Conservation (phyloP, 2,888 invertebrate species). For the Fabriciana adippe region DNA sequence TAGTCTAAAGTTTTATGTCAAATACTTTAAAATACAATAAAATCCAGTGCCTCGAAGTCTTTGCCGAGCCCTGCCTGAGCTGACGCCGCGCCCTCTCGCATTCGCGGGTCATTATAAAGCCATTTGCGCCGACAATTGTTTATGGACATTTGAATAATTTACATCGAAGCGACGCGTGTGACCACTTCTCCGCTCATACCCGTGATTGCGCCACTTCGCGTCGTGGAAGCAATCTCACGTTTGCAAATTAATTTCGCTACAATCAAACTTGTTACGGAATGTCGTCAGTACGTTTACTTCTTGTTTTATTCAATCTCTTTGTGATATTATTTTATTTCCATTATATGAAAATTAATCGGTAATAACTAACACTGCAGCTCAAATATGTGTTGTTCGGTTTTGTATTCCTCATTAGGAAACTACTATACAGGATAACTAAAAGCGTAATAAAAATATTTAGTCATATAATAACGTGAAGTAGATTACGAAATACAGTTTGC, state of each 20-base stretch:
- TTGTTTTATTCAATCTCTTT: constrained; percentile 6
- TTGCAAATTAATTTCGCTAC: constrained; percentile 24
- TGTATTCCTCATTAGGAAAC: no score
- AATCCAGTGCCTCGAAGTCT: neutral
- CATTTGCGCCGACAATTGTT: constrained; percentile 44
- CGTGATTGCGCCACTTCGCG: constrained; percentile 6
- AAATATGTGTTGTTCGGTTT: no score
- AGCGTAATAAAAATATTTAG: no score
- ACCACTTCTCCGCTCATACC: constrained; percentile 8
- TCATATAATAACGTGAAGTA: no score
- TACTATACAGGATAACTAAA: no score
- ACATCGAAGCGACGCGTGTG: constrained; percentile 33
- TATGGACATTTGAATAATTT: constrained; percentile 43
- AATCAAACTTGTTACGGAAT: constrained; percentile 2
- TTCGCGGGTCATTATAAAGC: constrained; percentile 42
- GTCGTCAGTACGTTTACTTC: neutral
- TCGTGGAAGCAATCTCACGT: constrained; percentile 1
- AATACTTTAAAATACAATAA: neutral
- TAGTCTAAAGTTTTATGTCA: no score
- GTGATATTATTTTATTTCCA: neutral
- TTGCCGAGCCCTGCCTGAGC: constrained; percentile 1
- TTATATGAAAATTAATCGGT: neutral
- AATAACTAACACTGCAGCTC: neutral
- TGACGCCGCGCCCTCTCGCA: constrained; percentile 6
- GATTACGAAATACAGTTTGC: no score